Conservation (phyloP, 2,888 invertebrate species). For the Eupithecia dodoneata region DNA sequence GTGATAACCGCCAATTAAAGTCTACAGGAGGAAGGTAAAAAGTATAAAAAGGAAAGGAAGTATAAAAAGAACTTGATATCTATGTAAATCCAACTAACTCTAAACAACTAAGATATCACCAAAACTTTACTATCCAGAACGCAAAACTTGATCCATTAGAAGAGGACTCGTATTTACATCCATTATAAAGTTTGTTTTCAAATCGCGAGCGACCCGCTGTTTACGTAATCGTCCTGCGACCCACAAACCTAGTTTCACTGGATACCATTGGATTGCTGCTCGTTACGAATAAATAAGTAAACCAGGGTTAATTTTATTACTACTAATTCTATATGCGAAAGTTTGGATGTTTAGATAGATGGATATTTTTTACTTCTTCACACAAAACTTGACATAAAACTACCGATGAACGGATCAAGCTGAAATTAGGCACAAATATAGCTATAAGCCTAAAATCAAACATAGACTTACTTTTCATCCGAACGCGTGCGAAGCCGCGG, state of each 20-base stretch:
- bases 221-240: conserved; percentile 63
- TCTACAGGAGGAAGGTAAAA: neutral
- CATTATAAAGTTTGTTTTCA: conserved; percentile 31
- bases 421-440: too few species aligned
- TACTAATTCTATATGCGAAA: too few species aligned
- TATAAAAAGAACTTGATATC: neutral
- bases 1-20: neutral
- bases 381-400: too few species aligned
- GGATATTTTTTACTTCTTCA: too few species aligned
- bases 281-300: conserved; percentile 6
- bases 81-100: neutral
- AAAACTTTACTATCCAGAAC: conserved; percentile 7
- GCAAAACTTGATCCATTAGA: conserved; percentile 6
- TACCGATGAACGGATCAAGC: too few species aligned
- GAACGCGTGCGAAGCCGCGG: neutral
- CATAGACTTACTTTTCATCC: too few species aligned
- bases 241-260: conserved; percentile 67
- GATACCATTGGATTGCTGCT: conserved; percentile 25
- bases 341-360: too few species aligned
- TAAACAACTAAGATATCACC: neutral
- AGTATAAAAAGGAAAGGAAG: neutral
- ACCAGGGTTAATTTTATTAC: neutral
- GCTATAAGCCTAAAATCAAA: too few species aligned
- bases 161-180: conserved; percentile 27
- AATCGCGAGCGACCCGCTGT: conserved; percentile 31